Conservation (phyloP, 2,797 vertebrate genomes). For the Vireo griseus region DNA sequence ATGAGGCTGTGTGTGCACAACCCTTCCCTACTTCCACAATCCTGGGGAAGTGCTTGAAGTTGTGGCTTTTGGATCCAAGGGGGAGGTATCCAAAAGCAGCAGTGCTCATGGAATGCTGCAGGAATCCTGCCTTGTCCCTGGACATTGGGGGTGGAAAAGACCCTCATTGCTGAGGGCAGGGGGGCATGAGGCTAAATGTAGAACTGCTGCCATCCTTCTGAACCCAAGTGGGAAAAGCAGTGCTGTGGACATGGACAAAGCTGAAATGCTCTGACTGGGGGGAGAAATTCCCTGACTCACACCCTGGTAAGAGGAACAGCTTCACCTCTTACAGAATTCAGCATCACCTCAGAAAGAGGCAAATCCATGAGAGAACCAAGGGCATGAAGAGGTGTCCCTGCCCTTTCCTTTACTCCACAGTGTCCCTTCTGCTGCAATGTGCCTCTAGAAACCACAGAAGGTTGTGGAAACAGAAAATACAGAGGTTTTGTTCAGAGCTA, state of each 20-base stretch:
- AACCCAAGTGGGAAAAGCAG: background rate
- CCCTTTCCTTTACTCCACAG: background rate
- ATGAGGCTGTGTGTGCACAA: background rate
- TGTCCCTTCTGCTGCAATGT: background rate
- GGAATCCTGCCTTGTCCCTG: background rate
- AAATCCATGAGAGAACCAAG: background rate
- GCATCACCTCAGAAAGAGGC: background rate
- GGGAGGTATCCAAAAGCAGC: background rate
- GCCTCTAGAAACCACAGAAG: background rate
- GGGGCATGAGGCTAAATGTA: rapidly evolving
- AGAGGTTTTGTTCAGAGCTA: background rate
- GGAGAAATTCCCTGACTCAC: background rate
- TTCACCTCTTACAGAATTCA: background rate
- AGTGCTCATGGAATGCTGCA: background rate
- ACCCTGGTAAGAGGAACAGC: background rate
- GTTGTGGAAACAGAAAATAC: background rate
- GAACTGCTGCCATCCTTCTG: background rate
- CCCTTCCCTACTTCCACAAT: too few relatives aligned
- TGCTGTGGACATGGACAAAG: rapidly evolving
- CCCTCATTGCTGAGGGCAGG: background rate
- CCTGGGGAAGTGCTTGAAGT: background rate
- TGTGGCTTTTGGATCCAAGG: background rate
- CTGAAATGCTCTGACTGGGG: background rate
- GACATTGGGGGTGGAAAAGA: background rate
- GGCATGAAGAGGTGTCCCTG: rapidly evolving